Evolutionary conservation across 53 echinoderm and acorn worm genomes (phyloP).

Genomic region (Actinopyga echinites): DNA sequence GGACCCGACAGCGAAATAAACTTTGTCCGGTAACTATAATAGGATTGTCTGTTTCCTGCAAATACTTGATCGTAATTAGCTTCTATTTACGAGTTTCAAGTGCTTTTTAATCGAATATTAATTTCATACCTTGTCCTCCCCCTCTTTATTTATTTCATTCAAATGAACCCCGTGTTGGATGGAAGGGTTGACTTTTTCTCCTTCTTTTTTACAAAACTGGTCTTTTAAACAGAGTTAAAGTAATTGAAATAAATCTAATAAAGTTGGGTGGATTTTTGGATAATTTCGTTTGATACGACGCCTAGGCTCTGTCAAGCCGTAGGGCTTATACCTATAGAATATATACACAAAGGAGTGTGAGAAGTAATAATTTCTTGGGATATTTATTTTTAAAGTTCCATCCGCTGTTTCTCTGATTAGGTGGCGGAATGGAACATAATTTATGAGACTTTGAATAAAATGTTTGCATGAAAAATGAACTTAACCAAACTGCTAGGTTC

Average conservation of each 20-base stretch:
- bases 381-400: constrained; percentile 11
- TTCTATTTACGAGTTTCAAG: background rate
- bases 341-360: constrained; percentile 6
- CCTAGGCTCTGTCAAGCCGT: constrained; percentile 1
- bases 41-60: background rate
- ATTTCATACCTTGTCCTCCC: background rate
- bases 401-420: background rate
- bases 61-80: constrained; percentile 6
- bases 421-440: background rate
- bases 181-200: background rate
- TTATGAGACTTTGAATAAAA: no score
- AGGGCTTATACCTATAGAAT: constrained; percentile 9
- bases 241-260: constrained; percentile 31
- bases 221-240: constrained; percentile 10
- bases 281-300: constrained; percentile 26
- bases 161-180: constrained; percentile 18
- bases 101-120: constrained; percentile 3
- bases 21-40: constrained; percentile 1
- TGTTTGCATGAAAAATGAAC: no score
- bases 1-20: constrained; percentile 6
- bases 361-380: background rate
- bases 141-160: background rate
- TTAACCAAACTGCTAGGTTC: no score
- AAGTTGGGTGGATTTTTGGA: constrained; percentile 3
- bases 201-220: constrained; percentile 2